Evolutionary conservation across 2,888 invertebrate species (phyloP).

Genomic region (Holacanthella duospinosa): DNA sequence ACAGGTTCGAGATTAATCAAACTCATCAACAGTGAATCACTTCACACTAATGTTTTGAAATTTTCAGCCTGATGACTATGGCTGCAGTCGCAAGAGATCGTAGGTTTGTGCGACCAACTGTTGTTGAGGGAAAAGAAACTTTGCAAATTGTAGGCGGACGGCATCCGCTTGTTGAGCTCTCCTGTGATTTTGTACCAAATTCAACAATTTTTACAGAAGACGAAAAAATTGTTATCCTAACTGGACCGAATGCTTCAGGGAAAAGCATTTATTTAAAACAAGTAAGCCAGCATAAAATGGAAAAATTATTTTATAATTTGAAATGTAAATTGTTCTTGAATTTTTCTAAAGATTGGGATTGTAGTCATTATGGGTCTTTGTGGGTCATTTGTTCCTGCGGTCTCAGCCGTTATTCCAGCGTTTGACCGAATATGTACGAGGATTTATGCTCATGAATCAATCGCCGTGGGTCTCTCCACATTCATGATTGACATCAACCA

Average conservation of each 20-base stretch:
- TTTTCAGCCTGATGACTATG: constrained; percentile 55
- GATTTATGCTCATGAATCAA: constrained; percentile 64
- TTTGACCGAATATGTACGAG: constrained; percentile 64
- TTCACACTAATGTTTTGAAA: background rate
- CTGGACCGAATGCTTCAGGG: constrained; percentile 84
- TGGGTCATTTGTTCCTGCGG: constrained; percentile 80
- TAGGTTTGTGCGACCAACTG: constrained; percentile 53
- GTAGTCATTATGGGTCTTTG: constrained; percentile 77
- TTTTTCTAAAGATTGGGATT: constrained; percentile 50
- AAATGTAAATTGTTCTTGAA: background rate
- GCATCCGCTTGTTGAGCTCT: constrained; percentile 62
- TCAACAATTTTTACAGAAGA: constrained; percentile 51
- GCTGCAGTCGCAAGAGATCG: constrained; percentile 55
- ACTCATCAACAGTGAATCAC: background rate
- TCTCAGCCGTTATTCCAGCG: constrained; percentile 57
- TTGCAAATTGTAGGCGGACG: constrained; percentile 56
- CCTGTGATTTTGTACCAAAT: constrained; percentile 60
- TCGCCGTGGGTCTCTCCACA: constrained; percentile 66
- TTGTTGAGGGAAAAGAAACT: constrained; percentile 48
- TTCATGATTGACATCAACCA: constrained; percentile 77
- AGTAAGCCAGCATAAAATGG: too few species aligned
- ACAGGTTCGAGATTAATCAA: constrained; percentile 57
- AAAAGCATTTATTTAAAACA: constrained; percentile 88
- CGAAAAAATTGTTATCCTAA: constrained; percentile 60
- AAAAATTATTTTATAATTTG: constrained; percentile 8